Conservation (phyloP, 2,888 invertebrate genomes). For the Harmothoe impar region DNA sequence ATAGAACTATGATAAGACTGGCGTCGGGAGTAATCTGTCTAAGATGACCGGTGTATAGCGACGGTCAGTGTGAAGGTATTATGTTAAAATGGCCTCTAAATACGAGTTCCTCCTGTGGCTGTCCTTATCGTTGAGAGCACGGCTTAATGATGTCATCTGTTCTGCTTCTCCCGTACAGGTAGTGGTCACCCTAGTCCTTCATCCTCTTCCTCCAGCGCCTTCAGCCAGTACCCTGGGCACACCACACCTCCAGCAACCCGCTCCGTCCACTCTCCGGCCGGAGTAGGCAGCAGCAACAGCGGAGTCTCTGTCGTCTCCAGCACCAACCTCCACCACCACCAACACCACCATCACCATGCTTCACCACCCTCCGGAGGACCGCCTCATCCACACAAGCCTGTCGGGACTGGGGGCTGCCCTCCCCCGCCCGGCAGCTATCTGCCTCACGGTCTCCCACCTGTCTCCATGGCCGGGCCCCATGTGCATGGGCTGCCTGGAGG, state of each 20-base stretch:
- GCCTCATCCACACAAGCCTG: not conserved
- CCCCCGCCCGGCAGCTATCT: conserved; percentile 37
- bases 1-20: too few relatives aligned
- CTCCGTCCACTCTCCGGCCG: not conserved
- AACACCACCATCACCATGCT: not conserved
- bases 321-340: not conserved
- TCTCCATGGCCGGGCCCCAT: not conserved
- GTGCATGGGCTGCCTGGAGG: not conserved
- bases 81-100: too few relatives aligned
- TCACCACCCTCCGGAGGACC: not conserved
- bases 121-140: too few relatives aligned
- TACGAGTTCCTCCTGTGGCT: too few relatives aligned
- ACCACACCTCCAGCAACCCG: conserved; percentile 19
- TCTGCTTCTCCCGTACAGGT: not conserved
- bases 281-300: not conserved
- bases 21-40: too few relatives aligned
- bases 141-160: not conserved
- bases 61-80: too few relatives aligned
- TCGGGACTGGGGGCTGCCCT: not conserved
- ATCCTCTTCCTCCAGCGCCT: conserved; percentile 44
- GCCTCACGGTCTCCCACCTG: not conserved
- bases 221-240: conserved; percentile 49
- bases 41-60: too few relatives aligned
- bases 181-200: conserved; percentile 32
- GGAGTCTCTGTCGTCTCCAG: not conserved